phyloP scores from a whole-genome alignment of 2,888 invertebrate genomes.

The Crepidodera aurea region DNA sequence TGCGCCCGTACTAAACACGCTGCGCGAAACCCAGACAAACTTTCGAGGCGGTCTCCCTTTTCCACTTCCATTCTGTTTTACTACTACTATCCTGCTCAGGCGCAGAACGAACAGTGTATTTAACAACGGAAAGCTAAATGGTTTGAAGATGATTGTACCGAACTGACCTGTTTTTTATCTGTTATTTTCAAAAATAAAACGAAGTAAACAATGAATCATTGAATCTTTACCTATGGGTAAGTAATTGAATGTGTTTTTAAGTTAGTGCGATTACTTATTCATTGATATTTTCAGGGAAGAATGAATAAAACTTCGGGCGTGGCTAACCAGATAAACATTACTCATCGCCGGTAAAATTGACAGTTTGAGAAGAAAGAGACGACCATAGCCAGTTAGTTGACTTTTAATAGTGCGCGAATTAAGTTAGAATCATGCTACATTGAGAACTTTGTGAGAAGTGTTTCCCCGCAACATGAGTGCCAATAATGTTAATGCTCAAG shows the following conservation, averaged over 20 bases:
- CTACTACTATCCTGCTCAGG: constrained; percentile 12
- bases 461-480: constrained; percentile 54
- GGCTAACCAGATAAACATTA: constrained; percentile 60
- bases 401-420: constrained; percentile 15
- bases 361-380: constrained; percentile 44
- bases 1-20: constrained; percentile 6
- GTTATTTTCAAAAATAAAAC: constrained; percentile 38
- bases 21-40: constrained; percentile 2
- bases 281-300: constrained; percentile 24
- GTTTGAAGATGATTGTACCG: constrained; percentile 39
- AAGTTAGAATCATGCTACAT: constrained; percentile 22
- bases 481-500: constrained; percentile 59
- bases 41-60: constrained; percentile 2
- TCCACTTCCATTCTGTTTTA: constrained; percentile 22
- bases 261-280: constrained; percentile 8
- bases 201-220: constrained; percentile 32
- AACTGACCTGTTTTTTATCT: constrained; percentile 46
- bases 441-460: constrained; percentile 14
- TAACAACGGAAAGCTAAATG: constrained; percentile 32
- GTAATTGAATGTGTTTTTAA: constrained; percentile 21
- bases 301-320: constrained; percentile 54
- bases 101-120: constrained; percentile 9
- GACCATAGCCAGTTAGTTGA: constrained; percentile 18
- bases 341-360: constrained; percentile 53
- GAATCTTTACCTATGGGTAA: constrained; percentile 31